A percentile compares a stretch with the other conserved stretches of the same genome.
These are phyloP conservation scores for Bergia puertoricense DNA, from an alignment of 92 coral and sea anemone genomes.

Conservation along the genomic window DNA sequence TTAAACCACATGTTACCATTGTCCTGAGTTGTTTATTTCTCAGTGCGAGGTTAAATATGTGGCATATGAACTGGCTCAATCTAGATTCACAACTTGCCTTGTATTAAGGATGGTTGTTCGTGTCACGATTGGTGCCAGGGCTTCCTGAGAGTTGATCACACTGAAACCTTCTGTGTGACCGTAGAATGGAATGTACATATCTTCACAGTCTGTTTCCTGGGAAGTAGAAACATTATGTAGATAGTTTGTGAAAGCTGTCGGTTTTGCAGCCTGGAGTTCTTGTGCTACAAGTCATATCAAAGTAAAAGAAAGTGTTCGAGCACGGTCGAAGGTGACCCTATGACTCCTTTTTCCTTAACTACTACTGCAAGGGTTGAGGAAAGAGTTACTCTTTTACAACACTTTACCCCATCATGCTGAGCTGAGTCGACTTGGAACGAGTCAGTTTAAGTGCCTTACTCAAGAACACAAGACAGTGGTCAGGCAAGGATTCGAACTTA, in stretches of 20 bases:
- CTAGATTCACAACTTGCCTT: slow-evolving; percentile 34
- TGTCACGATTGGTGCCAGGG: slow-evolving; percentile 9
- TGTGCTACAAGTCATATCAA: too few species aligned
- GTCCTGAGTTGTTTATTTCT: slow-evolving; percentile 41
- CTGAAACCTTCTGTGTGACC: slow-evolving; percentile 37
- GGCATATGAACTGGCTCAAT: slow-evolving; percentile 46
- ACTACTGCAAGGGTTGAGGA: too few species aligned
- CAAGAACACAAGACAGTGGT: too few species aligned
- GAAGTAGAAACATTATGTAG: not conserved
- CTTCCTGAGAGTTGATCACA: slow-evolving; percentile 70
- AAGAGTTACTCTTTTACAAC: too few species aligned
- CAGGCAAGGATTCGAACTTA: too few species aligned
- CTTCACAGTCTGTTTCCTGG: not conserved
- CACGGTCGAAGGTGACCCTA: too few species aligned
- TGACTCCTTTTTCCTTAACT: too few species aligned
- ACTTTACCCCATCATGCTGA: too few species aligned
- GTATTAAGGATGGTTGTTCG: slow-evolving; percentile 47
- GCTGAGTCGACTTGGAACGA: too few species aligned
- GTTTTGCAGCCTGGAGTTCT: not conserved
- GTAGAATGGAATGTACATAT: slow-evolving; percentile 51
- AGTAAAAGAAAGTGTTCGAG: too few species aligned
- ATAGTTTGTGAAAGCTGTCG: not conserved
- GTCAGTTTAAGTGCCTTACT: too few species aligned
- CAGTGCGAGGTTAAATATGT: slow-evolving; percentile 37
- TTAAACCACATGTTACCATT: too few species aligned